Percentiles rank a stretch among this genome's conserved stretches.
Evolutionary conservation across 2,113 vertebrate species (phyloP).

Genomic region (Pituophis catenifer): DNA sequence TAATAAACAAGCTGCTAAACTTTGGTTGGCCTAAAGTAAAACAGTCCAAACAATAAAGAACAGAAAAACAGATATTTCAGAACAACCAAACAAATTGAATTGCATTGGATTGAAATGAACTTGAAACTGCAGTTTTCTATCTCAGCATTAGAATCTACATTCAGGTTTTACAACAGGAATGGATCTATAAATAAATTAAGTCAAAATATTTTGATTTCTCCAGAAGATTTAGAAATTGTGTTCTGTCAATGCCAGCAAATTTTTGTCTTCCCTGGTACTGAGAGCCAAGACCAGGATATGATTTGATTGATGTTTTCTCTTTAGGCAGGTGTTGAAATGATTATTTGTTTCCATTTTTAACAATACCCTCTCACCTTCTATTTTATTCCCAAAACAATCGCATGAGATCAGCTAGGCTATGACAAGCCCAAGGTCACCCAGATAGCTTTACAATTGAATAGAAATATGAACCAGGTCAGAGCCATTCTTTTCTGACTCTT

Average conservation of each 20-base stretch:
- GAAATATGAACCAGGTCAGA: neutral
- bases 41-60: neutral
- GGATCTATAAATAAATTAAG: neutral
- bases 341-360: neutral
- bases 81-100: neutral
- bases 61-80: neutral
- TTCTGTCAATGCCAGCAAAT: neutral
- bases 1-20: neutral
- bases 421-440: neutral
- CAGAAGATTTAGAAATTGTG: neutral
- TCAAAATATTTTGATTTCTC: neutral
- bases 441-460: neutral
- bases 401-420: neutral
- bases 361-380: neutral
- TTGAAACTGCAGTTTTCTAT: neutral
- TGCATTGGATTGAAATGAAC: neutral
- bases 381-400: neutral
- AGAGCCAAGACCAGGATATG: neutral
- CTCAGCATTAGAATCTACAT: neutral
- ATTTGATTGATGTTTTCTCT: neutral
- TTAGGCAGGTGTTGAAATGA: neutral
- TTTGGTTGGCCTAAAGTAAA: neutral
- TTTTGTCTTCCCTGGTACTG: neutral
- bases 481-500: neutral
- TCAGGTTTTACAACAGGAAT: neutral